A percentile compares a stretch with the other conserved stretches of the same genome.
Conservation (phyloP, 1,140 invertebrate species). For the Drosophila parvula region DNA sequence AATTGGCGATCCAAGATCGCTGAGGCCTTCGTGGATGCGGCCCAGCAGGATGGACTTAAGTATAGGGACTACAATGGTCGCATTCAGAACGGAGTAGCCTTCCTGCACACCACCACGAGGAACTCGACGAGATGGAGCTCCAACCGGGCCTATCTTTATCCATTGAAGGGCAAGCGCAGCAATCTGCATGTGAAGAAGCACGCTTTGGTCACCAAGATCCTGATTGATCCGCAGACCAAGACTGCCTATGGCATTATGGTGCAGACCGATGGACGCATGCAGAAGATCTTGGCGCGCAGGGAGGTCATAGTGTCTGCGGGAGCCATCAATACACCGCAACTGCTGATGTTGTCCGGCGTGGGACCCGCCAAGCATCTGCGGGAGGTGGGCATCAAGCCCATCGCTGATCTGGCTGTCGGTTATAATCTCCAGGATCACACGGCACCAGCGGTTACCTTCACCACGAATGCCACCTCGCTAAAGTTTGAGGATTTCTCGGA, state of each 20-base stretch:
- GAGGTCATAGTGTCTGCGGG: slow-evolving; percentile 92
- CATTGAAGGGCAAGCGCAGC: slow-evolving; percentile 85
- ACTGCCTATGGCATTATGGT: slow-evolving; percentile 88
- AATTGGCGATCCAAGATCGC: slow-evolving; percentile 87
- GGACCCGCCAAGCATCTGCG: slow-evolving; percentile 89
- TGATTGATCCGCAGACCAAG: slow-evolving; percentile 89
- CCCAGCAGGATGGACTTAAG: slow-evolving; percentile 87
- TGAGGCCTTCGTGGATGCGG: slow-evolving; percentile 88
- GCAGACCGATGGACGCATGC: slow-evolving; percentile 85
- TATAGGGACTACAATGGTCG: slow-evolving; percentile 90
- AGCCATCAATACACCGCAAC: slow-evolving; percentile 90
- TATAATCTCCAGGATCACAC: slow-evolving; percentile 93
- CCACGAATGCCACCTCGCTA: slow-evolving; percentile 85
- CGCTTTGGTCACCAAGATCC: slow-evolving; percentile 88
- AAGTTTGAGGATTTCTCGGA: slow-evolving; percentile 79
- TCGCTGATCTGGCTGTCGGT: slow-evolving; percentile 90
- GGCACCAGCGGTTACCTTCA: slow-evolving; percentile 89
- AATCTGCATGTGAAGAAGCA: slow-evolving; percentile 89
- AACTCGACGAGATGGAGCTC: slow-evolving; percentile 91
- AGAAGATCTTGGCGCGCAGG: slow-evolving; percentile 87
- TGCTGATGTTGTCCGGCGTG: slow-evolving; percentile 93
- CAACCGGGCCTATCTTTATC: slow-evolving; percentile 90
- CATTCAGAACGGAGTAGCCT: slow-evolving; percentile 87
- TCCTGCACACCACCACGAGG: slow-evolving; percentile 88
- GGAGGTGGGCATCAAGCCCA: slow-evolving; percentile 86